A percentile compares a stretch with the other conserved stretches of the same genome.
Conservation (phyloP, 1,140 invertebrate species). For the Chironomus striatipennis region DNA sequence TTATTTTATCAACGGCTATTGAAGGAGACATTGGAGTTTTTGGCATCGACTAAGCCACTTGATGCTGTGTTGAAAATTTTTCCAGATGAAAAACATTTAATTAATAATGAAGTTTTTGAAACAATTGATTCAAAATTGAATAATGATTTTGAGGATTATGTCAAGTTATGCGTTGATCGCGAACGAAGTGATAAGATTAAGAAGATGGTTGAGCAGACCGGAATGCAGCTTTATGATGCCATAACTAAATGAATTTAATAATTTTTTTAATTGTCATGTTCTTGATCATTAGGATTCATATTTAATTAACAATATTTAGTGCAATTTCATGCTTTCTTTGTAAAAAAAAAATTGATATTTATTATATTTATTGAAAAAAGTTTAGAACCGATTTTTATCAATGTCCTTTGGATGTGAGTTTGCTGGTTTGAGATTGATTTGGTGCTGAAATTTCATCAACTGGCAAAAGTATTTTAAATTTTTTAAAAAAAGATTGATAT, state of each 20-base stretch:
- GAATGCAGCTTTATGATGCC: background rate
- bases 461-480: too few species aligned
- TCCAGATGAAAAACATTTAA: background rate
- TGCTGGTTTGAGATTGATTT: too few species aligned
- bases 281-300: background rate
- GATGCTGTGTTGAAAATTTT: background rate
- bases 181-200: slow-evolving; percentile 13
- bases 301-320: background rate
- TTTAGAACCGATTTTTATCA: too few species aligned
- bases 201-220: background rate
- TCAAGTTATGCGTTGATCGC: background rate
- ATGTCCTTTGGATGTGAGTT: too few species aligned
- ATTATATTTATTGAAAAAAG: too few species aligned
- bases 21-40: background rate
- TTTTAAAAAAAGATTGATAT: too few species aligned
- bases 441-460: too few species aligned
- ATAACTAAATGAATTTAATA: background rate
- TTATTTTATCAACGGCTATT: background rate
- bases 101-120: slow-evolving; percentile 12
- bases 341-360: too few species aligned
- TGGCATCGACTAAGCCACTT: background rate
- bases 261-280: background rate
- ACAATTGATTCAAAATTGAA: background rate
- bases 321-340: background rate
- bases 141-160: slow-evolving; percentile 9